Base-by-base conservation (phyloP, 1,140 invertebrate species). In the Drosophila prosaltans region DNA sequence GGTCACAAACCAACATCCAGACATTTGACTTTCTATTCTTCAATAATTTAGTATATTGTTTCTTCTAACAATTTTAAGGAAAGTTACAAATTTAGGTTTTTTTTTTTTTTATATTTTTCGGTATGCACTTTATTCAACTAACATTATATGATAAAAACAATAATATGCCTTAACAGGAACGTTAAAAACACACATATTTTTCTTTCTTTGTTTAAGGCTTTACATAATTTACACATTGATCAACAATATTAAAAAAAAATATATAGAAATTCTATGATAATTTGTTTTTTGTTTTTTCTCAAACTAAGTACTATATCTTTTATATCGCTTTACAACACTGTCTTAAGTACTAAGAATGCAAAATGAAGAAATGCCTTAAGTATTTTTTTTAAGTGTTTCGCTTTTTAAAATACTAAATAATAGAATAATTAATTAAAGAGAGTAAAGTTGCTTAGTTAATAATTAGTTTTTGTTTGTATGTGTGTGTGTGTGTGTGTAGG, bases 341-440 rank as follows among this genome's bases (percentile, higher is more conserved):
- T 26, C 45, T 51, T 51, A 51, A 51, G 9, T 51, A 51, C 8
- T 72, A 60, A 32, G 58, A 75, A 75, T 75, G 61, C 57, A 65
- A 74, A 72, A 58, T 72, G n/a, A 45, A 71, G 69, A 71, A 41
- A 67, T 66, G 71, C 60, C 51, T 64, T 80, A 77, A 65, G 69
- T 57, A 26, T 39, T 54, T 57, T 62, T 72, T 54, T 63, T 67
- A 45, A 54, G 62, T 58, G 57, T 57, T 65, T 54, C 30, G 43
- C 40, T 21, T 64, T 64, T 88, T 83, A 88, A 51, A 80, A 88
- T 74, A 88, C 83, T 88, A 88, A 88, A 88, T 88, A 88, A 89
- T 88, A 88, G 88, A 80, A 80, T 80, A 51, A 51, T 51, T 51
- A 51, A 51, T 51, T 51, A 51, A 89, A 88, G 83, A 88, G 83